A percentile compares a stretch with the other conserved stretches of the same genome.
phyloP scores from a whole-genome alignment of 2,888 invertebrate species.

The Bhutanitis thaidina region DNA sequence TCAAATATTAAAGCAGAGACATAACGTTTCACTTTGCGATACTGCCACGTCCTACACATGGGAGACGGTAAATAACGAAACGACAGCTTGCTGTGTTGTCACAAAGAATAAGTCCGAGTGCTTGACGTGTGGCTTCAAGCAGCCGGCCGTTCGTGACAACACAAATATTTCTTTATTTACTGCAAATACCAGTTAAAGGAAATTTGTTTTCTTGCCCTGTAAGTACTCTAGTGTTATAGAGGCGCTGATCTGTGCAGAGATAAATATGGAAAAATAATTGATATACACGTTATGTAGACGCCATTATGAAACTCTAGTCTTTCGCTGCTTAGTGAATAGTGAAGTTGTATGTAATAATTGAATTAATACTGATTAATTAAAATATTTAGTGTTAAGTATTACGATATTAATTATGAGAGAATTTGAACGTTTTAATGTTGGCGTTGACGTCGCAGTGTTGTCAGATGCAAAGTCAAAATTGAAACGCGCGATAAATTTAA shows the following conservation, averaged over 20 bases:
- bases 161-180: not conserved
- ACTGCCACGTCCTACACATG: conserved; percentile 6
- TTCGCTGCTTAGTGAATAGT: conserved; percentile 59
- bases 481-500: conserved; percentile 24
- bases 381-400: conserved; percentile 54
- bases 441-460: conserved; percentile 21
- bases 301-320: conserved; percentile 70
- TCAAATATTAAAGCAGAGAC: not conserved
- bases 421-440: conserved; percentile 31
- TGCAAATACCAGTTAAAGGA: not conserved
- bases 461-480: conserved; percentile 23
- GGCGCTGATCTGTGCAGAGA: conserved; percentile 27
- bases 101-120: not conserved
- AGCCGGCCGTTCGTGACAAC: not conserved
- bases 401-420: conserved; percentile 48
- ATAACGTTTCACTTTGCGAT: conserved; percentile 14
- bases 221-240: conserved; percentile 30
- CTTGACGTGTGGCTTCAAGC: conserved; percentile 8
- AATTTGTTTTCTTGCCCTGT: not conserved
- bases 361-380: conserved; percentile 38
- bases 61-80: conserved; percentile 13
- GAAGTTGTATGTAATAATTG: conserved; percentile 57
- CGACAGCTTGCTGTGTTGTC: not conserved
- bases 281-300: conserved; percentile 53
- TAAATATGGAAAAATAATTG: conserved; percentile 43